A percentile compares a stretch with the other conserved stretches of the same genome.
Conservation (phyloP, 2,797 vertebrate species). For the Chromis chromis region DNA sequence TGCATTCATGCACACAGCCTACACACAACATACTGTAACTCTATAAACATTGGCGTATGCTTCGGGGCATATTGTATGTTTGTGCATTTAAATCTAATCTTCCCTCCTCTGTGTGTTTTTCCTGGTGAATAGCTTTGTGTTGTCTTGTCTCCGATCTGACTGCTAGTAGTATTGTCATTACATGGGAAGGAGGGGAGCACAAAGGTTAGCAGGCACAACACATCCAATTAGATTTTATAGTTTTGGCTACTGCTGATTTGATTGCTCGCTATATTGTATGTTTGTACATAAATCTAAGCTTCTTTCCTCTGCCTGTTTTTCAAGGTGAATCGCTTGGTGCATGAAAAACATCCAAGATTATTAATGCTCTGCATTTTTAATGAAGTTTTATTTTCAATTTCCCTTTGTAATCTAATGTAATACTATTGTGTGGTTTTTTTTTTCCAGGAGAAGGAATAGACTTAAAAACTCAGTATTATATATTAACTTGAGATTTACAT, state of each 20-base stretch:
- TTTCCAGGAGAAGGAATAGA: no score
- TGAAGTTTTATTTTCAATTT: background rate
- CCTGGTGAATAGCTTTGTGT: background rate
- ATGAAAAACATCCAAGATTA: background rate
- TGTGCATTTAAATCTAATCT: background rate
- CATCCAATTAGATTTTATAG: background rate
- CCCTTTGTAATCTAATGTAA: background rate
- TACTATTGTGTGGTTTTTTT: background rate
- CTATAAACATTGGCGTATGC: slow-evolving; percentile 18
- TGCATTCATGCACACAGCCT: slow-evolving; percentile 16
- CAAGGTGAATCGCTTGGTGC: background rate
- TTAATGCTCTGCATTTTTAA: background rate
- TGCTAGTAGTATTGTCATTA: background rate
- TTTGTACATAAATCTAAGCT: background rate
- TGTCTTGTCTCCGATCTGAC: background rate
- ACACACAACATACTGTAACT: slow-evolving; percentile 24
- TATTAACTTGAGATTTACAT: no score
- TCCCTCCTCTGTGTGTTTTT: background rate
- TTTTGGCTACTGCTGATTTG: background rate
- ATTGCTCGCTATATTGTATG: background rate
- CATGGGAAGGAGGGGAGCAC: background rate
- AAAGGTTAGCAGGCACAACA: background rate
- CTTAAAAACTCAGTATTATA: no score
- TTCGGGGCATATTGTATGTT: slow-evolving; percentile 30
- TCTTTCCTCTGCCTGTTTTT: background rate